Conservation (phyloP, 2,113 vertebrate species). For the Psittacula cyanocephala region DNA sequence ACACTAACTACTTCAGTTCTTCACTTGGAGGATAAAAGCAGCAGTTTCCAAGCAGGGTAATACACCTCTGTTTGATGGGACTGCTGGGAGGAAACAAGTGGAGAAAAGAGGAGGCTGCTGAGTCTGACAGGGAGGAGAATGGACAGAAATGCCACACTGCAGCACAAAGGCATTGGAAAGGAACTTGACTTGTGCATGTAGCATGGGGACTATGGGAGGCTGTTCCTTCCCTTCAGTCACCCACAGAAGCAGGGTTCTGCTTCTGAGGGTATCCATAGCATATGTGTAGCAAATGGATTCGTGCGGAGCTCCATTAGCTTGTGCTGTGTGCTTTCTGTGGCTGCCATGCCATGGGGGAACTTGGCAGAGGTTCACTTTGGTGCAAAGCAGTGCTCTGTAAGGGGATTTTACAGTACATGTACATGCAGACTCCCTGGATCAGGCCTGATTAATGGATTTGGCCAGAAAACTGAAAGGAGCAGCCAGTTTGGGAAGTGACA, state of each 20-base stretch:
- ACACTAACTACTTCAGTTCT: too few relatives aligned
- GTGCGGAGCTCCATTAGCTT: not conserved
- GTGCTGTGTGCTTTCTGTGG: not conserved
- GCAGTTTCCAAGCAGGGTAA: not conserved
- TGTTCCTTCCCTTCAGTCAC: not conserved
- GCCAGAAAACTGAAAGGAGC: not conserved
- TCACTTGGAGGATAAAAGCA: too few relatives aligned
- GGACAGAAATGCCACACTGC: not conserved
- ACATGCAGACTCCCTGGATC: not conserved
- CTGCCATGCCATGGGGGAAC: not conserved
- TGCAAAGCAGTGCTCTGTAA: not conserved
- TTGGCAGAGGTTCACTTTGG: not conserved
- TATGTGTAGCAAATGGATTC: not conserved
- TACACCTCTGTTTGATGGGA: not conserved
- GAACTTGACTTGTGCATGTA: not conserved
- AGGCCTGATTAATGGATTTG: slow-evolving; percentile 12
- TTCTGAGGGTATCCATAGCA: not conserved
- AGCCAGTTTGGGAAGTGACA: not conserved
- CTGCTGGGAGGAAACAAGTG: not conserved
- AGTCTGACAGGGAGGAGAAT: not conserved
- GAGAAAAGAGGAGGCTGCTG: not conserved
- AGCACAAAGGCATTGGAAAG: not conserved
- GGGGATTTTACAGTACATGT: not conserved
- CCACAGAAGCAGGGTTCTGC: accelerated
- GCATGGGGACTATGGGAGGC: not conserved